Conservation (phyloP, 2,113 vertebrate species). For the Melanostigma gelatinosum region DNA sequence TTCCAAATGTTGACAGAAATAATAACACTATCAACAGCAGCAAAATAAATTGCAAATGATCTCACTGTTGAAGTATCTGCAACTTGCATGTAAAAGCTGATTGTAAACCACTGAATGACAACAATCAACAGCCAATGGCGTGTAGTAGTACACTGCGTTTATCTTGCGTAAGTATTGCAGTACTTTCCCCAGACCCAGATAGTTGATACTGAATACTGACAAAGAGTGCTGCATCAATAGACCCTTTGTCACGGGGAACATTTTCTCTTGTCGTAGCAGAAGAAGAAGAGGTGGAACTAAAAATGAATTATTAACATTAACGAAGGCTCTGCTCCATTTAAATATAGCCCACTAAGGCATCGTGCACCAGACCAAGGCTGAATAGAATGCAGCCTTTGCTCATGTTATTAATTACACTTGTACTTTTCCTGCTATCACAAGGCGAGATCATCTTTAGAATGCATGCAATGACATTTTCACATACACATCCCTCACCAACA, state of each 20-base stretch:
- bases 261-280: not conserved
- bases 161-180: not conserved
- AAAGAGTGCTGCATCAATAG: not conserved
- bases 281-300: not conserved
- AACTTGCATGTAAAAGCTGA: not conserved
- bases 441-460: not conserved
- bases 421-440: conserved; percentile 7
- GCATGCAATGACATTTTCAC: conserved; percentile 1
- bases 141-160: no score
- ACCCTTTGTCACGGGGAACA: conserved; percentile 7
- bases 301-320: not conserved
- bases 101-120: not conserved
- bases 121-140: not conserved
- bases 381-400: not conserved
- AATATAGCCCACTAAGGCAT: not conserved
- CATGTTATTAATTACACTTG: not conserved
- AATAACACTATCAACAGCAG: conserved; percentile 4
- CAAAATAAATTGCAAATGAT: not conserved
- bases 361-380: not conserved
- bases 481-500: not conserved
- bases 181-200: not conserved
- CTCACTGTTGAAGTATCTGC: not conserved
- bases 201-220: not conserved
- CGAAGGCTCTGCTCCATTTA: not conserved
- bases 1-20: no score